A percentile compares a stretch with the other conserved stretches of the same genome.
These are phyloP conservation scores for Plodia interpunctella DNA, from an alignment of 1,140 invertebrate genomes.

Conservation along the genomic window DNA sequence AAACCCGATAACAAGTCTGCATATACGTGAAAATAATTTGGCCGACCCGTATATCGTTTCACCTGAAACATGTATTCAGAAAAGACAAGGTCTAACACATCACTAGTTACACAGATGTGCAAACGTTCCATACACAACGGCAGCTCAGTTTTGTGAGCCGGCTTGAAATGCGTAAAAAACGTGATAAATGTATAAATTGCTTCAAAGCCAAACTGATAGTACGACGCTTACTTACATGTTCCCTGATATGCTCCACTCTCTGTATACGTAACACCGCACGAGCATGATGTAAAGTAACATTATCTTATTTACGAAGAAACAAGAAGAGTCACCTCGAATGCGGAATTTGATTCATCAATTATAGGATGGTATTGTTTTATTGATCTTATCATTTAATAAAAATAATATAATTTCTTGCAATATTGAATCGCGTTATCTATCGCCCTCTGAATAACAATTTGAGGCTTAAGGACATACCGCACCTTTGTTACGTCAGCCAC, in stretches of 20 bases:
- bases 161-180: slow-evolving; percentile 13
- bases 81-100: neutral
- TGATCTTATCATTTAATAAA: neutral
- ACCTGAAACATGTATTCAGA: slow-evolving; percentile 19
- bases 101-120: slow-evolving; percentile 10
- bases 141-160: neutral
- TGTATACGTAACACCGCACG: neutral
- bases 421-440: slow-evolving; percentile 7
- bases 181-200: slow-evolving; percentile 1
- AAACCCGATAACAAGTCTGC: slow-evolving; percentile 61
- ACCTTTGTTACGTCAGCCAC: neutral
- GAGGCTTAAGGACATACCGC: neutral
- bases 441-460: neutral
- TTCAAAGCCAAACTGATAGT: neutral
- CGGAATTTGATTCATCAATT: neutral
- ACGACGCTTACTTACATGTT: slow-evolving; percentile 14
- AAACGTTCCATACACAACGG: slow-evolving; percentile 4
- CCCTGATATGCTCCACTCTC: neutral
- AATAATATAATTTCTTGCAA: neutral
- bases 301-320: neutral
- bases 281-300: neutral
- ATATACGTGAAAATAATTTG: slow-evolving; percentile 56
- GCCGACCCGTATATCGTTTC: slow-evolving; percentile 39
- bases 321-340: neutral
- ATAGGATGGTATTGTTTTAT: neutral